Evolutionary conservation across 2,888 invertebrate genomes (phyloP).

Genomic region (Clivina fossor): DNA sequence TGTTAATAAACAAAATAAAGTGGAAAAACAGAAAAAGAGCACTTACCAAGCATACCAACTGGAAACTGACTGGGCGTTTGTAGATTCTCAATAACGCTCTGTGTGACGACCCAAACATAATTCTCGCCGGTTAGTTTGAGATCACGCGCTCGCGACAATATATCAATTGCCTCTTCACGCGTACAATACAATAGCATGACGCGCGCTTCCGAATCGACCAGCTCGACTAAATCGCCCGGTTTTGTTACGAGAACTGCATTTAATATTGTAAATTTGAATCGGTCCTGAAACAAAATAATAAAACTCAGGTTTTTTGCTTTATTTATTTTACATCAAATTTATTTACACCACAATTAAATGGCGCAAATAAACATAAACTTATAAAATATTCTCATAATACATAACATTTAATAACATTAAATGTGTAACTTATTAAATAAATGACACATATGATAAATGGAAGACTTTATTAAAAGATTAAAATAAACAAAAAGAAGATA

Average conservation of each 20-base stretch:
- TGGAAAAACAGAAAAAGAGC: too few species aligned
- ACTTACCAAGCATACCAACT: slow-evolving; percentile 86
- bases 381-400: too few species aligned
- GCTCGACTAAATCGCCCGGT: slow-evolving; percentile 73
- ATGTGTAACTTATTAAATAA: too few species aligned
- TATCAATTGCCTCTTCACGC: slow-evolving; percentile 81
- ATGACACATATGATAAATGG: too few species aligned
- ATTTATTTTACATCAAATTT: too few species aligned
- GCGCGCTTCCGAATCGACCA: slow-evolving; percentile 87
- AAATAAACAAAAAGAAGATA: too few species aligned
- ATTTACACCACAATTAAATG: too few species aligned
- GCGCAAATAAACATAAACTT: too few species aligned
- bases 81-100: slow-evolving; percentile 85
- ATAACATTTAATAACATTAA: too few species aligned
- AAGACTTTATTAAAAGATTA: too few species aligned
- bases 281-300: slow-evolving; percentile 53
- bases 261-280: slow-evolving; percentile 79
- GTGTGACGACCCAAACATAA: slow-evolving; percentile 96
- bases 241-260: slow-evolving; percentile 83
- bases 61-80: slow-evolving; percentile 79
- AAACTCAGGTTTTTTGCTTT: too few species aligned
- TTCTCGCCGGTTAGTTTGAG: slow-evolving; percentile 84
- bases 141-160: slow-evolving; percentile 74
- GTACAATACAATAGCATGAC: slow-evolving; percentile 93
- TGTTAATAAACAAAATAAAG: too few species aligned